These are phyloP conservation scores for Macroramphosus scolopax DNA, from an alignment of 2,797 vertebrate genomes.

Conservation along the genomic window DNA sequence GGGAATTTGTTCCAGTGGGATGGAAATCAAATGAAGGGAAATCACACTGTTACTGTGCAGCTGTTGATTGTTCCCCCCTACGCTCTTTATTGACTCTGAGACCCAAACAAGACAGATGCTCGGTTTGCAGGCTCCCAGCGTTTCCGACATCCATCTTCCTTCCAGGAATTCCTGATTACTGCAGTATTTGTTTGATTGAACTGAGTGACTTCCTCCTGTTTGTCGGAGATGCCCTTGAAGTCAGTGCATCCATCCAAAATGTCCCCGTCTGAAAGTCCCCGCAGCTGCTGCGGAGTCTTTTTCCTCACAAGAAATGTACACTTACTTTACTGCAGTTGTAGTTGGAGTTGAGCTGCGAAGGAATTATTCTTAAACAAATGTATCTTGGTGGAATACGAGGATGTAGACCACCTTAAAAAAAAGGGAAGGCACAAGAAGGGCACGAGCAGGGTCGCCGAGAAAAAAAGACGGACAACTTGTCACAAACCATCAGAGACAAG, in stretches of 20 bases:
- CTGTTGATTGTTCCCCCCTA: slow-evolving; percentile 67
- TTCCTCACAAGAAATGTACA: slow-evolving; percentile 33
- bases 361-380: slow-evolving; percentile 9
- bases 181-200: slow-evolving; percentile 70
- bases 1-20: slow-evolving; percentile 74
- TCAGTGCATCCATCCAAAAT: slow-evolving; percentile 54
- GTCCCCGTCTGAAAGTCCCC: slow-evolving; percentile 38
- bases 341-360: slow-evolving; percentile 9
- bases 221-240: slow-evolving; percentile 70
- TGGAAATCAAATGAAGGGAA: slow-evolving; percentile 75
- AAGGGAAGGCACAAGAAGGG: slow-evolving; percentile 15
- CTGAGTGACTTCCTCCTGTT: slow-evolving; percentile 60
- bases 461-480: slow-evolving; percentile 37
- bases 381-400: slow-evolving; percentile 16
- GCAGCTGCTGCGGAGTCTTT: slow-evolving; percentile 5
- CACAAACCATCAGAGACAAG: slow-evolving; percentile 26
- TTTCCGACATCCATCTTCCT: slow-evolving; percentile 69
- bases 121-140: slow-evolving; percentile 68
- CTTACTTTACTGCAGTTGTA: slow-evolving; percentile 7
- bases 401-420: slow-evolving; percentile 19
- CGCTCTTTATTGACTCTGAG: slow-evolving; percentile 69
- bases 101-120: slow-evolving; percentile 72
- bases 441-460: slow-evolving; percentile 7
- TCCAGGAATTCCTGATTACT: slow-evolving; percentile 74
- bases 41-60: slow-evolving; percentile 76